Conservation (phyloP, 2,888 invertebrate genomes). For the Acheta domesticus region DNA sequence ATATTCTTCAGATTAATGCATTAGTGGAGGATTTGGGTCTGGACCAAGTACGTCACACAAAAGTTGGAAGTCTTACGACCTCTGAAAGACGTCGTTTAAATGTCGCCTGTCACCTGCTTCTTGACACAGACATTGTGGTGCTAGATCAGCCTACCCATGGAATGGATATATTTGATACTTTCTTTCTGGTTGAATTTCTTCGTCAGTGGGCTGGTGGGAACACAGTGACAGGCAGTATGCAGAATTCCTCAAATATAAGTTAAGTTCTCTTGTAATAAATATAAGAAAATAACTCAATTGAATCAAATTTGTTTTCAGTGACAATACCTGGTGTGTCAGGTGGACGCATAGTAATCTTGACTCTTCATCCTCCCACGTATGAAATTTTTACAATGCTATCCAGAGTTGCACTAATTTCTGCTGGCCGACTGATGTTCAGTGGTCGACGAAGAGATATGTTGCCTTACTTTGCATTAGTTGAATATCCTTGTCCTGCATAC, state of each 20-base stretch:
- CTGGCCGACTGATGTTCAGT: constrained; percentile 87
- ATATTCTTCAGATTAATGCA: constrained; percentile 67
- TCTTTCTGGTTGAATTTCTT: constrained; percentile 89
- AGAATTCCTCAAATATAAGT: not conserved
- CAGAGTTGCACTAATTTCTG: constrained; percentile 79
- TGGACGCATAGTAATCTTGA: constrained; percentile 82
- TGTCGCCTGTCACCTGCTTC: constrained; percentile 82
- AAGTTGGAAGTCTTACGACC: constrained; percentile 78
- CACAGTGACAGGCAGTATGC: constrained; percentile 43
- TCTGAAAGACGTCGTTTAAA: constrained; percentile 84
- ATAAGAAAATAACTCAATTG: no score
- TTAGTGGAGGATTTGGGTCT: constrained; percentile 88
- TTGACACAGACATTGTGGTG: constrained; percentile 81
- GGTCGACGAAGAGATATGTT: constrained; percentile 86
- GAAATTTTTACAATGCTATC: constrained; percentile 93
- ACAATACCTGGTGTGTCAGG: constrained; percentile 39
- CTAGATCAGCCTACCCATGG: constrained; percentile 84
- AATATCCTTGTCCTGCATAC: constrained; percentile 93
- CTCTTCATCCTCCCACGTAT: constrained; percentile 90
- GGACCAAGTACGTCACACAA: constrained; percentile 82
- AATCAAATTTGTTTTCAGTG: constrained; percentile 18
- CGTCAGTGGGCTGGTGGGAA: constrained; percentile 75
- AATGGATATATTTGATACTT: constrained; percentile 94
- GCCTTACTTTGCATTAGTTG: constrained; percentile 84
- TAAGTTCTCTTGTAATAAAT: no score